Base-by-base conservation (phyloP, 1,140 invertebrate genomes). In the Drosophila ambigua region DNA sequence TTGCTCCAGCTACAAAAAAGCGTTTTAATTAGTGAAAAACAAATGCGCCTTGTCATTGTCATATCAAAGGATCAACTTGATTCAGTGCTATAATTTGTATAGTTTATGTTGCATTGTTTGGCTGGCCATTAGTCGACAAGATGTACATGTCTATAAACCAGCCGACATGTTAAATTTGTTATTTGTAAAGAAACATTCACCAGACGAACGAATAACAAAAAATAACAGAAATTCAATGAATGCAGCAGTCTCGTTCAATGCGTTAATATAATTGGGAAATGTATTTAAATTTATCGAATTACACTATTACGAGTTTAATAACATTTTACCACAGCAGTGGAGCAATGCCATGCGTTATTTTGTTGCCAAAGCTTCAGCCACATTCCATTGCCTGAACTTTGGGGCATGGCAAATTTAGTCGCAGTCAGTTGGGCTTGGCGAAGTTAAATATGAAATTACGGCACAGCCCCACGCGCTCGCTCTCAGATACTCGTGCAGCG, bases 381-480 rank as follows among this genome's bases (percentile, higher is more conserved):
- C 35, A 41, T 50, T 44, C 41, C 71, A 63, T 55, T 55, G 24
- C 68, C n/a, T 35, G n/a, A 53, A 64, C 43, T 20, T 64, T 9
- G 4, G 31, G 8, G 26, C 4, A 20, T 24, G 0, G 35, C 11
- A 39, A 39, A 23, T 20, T 43, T 43, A 11, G 51, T 31, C 46
- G 44, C 35, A 39, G 20, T 26, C 53, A 72, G 20, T 31, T 71
- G 39, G 44, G 49, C 46, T 57, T 55, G 11, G 2, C 8, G n/a
- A 28, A 64, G 43, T 54, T 20, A 63, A 63, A 64, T 46, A 61
- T 73, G 49, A 58, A 65, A 58, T 65, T 74, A 74, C 61, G 64
- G 44, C 15, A 62, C 53, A 7, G 7, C 28, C 28, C 28, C 6
- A 63, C 26, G 6, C 7, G 7, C 28, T 7, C 28, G 7, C 7